Evolutionary conservation across 2,888 invertebrate species (phyloP), one percentile per base, ranked within the genome.

Genomic region (Girardia tigrina): DNA sequence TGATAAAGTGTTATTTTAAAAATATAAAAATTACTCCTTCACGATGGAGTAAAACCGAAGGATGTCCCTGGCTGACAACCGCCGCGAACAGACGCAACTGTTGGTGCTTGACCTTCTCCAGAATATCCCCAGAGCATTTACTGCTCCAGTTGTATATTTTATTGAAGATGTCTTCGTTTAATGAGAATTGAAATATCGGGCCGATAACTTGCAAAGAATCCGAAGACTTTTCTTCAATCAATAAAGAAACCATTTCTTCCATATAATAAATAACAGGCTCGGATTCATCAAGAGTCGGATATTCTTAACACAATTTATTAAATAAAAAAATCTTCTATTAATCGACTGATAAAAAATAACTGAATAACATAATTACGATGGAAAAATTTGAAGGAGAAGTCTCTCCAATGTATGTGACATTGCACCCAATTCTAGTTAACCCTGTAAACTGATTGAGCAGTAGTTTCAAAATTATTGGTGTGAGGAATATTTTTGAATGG

Each of bases 211-310:
- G 12, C 4, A 20, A 16, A 6, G 69, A 12, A n/a, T 72, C 26
- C 26, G 26, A 26, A 8, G 28, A 26, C 72, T 27, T 84, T 78
- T 94, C 94, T 77, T 91, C 88, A 23, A 91, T 86, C 74, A 94
- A 85, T 26, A 94, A 86, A 0, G 90, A 90, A 0, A 90, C 88
- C 89, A 94, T 89, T 84, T 93, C 92, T 82, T 92, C 92, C 80
- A 94, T 86, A 81, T 94, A 92, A 82, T 91, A 92, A 23, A 92
- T 90, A 72, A 94, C 92, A 27, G 90, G 90, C 69, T 91, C 87
- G 0, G 94, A 90, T 84, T 94, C 93, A 83, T 94, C 94, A 27
- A 36, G 16, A 12, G 36, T 36, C 36, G 36, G 36, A 16, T 36
- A 36, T 36, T 36, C 36, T 36, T 36, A 36, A 36, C 12, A 36